A percentile compares a stretch with the other conserved stretches of the same genome.
Conservation (phyloP, 2,113 vertebrate species). For the Oreochromis tanganicae region DNA sequence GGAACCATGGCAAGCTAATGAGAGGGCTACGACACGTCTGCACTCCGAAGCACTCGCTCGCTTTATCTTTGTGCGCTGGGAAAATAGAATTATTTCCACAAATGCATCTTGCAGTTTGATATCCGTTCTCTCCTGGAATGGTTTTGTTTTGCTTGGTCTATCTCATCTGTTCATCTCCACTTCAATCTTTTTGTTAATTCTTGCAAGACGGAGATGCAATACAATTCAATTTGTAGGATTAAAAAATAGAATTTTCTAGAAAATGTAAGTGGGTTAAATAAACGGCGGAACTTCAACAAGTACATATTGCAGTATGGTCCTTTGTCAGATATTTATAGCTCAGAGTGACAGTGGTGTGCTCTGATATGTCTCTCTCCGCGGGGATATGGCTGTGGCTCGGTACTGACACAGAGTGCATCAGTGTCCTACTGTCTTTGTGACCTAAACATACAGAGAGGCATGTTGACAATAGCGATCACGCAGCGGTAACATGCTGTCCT, state of each 20-base stretch:
- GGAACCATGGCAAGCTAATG: constrained; percentile 51
- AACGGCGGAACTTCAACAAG: constrained; percentile 20
- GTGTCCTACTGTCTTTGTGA: constrained; percentile 30
- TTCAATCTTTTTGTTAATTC: constrained; percentile 50
- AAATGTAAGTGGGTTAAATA: constrained; percentile 40
- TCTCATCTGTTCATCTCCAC: constrained; percentile 53
- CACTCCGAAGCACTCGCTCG: constrained; percentile 7
- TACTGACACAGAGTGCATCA: constrained; percentile 31
- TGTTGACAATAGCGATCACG: constrained; percentile 26
- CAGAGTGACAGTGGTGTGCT: background rate
- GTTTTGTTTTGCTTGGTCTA: constrained; percentile 50
- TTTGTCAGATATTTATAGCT: constrained; percentile 41
- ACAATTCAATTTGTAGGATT: constrained; percentile 27
- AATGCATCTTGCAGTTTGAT: constrained; percentile 38
- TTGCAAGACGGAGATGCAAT: constrained; percentile 23
- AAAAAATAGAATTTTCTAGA: constrained; percentile 37
- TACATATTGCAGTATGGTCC: constrained; percentile 6
- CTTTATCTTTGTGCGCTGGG: constrained; percentile 47
- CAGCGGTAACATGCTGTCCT: constrained; percentile 7
- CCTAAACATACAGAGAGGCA: constrained; percentile 28
- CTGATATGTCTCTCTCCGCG: constrained; percentile 18
- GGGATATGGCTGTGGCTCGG: constrained; percentile 21
- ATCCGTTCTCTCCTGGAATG: constrained; percentile 36
- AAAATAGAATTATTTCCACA: constrained; percentile 55
- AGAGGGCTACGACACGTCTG: constrained; percentile 47